Evolutionary conservation across 2,888 invertebrate genomes (phyloP).

Genomic region (Panzeria rudis): DNA sequence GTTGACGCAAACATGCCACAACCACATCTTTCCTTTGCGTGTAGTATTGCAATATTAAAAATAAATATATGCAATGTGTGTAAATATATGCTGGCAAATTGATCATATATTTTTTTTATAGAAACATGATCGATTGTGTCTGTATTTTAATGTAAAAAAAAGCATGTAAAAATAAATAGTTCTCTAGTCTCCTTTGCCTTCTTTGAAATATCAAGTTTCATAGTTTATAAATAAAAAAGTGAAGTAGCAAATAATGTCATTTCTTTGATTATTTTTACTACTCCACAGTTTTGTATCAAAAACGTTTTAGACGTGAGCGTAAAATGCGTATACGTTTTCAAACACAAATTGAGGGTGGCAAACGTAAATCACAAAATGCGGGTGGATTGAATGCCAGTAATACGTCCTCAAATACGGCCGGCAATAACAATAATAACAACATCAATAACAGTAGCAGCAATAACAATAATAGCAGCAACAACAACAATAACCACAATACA

Average conservation of each 20-base stretch:
- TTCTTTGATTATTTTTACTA: constrained; percentile 38
- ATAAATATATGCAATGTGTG: neutral
- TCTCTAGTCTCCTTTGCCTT: constrained; percentile 34
- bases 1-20: no score
- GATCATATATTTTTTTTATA: constrained; percentile 23
- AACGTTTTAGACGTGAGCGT: constrained; percentile 94
- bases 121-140: constrained; percentile 71
- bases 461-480: constrained; percentile 53
- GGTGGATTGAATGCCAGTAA: constrained; percentile 75
- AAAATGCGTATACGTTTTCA: constrained; percentile 92
- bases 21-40: no score
- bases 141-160: constrained; percentile 25
- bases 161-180: constrained; percentile 23
- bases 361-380: constrained; percentile 85
- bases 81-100: constrained; percentile 50
- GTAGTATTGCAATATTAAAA: no score
- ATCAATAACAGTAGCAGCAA: constrained; percentile 68
- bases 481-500: constrained; percentile 57
- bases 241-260: constrained; percentile 52
- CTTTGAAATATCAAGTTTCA: constrained; percentile 74
- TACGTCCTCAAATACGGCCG: constrained; percentile 66
- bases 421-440: constrained; percentile 71
- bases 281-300: constrained; percentile 92
- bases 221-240: constrained; percentile 40
- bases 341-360: constrained; percentile 92